Conservation (phyloP, 2,888 invertebrate species). For the Tigriopus californicus region DNA sequence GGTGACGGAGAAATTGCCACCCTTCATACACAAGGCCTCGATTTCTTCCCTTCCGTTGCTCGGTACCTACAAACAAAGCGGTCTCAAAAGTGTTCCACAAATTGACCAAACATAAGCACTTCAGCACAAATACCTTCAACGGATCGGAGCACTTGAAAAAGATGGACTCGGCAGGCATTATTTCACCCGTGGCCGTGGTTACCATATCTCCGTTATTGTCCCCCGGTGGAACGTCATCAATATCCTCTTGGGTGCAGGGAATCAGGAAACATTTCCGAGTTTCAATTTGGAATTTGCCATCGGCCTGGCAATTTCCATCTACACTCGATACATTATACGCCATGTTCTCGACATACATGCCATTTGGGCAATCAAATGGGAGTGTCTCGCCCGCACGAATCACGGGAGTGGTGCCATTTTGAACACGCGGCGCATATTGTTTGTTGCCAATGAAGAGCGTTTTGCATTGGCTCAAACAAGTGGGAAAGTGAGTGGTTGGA, state of each 20-base stretch:
- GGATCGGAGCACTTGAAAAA: neutral
- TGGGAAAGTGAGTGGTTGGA: too few relatives aligned
- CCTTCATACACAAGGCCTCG: neutral
- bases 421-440: too few relatives aligned
- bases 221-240: neutral
- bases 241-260: neutral
- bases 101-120: too few relatives aligned
- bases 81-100: too few relatives aligned
- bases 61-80: neutral
- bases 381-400: too few relatives aligned
- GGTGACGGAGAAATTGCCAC: neutral
- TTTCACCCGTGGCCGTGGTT: neutral
- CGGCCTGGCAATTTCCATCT: neutral
- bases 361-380: too few relatives aligned
- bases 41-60: neutral
- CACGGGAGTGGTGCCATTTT: too few relatives aligned
- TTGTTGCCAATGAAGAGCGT: too few relatives aligned
- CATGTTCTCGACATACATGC: too few relatives aligned
- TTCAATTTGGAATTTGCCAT: neutral
- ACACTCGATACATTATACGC: too few relatives aligned
- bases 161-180: neutral
- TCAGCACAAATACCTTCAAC: neutral
- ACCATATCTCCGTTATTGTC: neutral
- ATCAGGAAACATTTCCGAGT: neutral
- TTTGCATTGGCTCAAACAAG: too few relatives aligned